phyloP scores from a whole-genome alignment of 2,797 vertebrate species.

The Pseudomugil tenellus region DNA sequence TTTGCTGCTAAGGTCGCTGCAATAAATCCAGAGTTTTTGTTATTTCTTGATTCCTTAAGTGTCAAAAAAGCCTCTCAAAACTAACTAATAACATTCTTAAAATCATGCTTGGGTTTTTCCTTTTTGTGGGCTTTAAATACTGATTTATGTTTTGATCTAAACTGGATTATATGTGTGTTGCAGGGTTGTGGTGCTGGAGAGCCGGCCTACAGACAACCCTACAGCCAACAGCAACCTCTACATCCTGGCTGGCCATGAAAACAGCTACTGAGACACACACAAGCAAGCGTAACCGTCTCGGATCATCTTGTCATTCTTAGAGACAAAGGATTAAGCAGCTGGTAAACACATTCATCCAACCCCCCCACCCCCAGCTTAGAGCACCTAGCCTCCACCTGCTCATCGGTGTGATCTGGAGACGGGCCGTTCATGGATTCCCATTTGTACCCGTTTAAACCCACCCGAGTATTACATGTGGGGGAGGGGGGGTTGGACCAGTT shows the following conservation, averaged over 20 bases:
- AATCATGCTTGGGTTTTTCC: background rate
- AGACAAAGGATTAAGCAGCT: constrained; percentile 37
- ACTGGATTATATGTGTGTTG: constrained; percentile 37
- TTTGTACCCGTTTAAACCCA: constrained; percentile 19
- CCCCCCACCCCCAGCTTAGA: constrained; percentile 3
- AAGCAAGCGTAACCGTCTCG: constrained; percentile 13
- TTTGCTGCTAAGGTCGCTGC: constrained; percentile 15
- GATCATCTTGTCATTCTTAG: constrained; percentile 44
- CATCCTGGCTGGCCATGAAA: constrained; percentile 97
- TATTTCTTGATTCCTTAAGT: constrained; percentile 8
- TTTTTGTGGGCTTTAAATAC: constrained; percentile 8
- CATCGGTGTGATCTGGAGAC: constrained; percentile 22
- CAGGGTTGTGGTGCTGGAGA: constrained; percentile 97
- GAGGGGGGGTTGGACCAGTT: constrained; percentile 14
- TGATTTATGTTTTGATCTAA: background rate
- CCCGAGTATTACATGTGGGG: constrained; percentile 40
- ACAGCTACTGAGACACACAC: constrained; percentile 92
- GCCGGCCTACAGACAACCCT: constrained; percentile 95
- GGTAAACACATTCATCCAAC: constrained; percentile 34
- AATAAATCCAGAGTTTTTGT: constrained; percentile 30
- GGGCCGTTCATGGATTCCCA: constrained; percentile 17
- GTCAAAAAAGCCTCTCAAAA: background rate
- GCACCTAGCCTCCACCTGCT: constrained; percentile 15
- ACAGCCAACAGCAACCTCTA: constrained; percentile 98
- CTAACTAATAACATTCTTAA: constrained; percentile 15